Evolutionary conservation across 35 echinoderm and acorn worm genomes (phyloP), one percentile per base, ranked within the genome.

Genomic region (Ophioderma brevispina): DNA sequence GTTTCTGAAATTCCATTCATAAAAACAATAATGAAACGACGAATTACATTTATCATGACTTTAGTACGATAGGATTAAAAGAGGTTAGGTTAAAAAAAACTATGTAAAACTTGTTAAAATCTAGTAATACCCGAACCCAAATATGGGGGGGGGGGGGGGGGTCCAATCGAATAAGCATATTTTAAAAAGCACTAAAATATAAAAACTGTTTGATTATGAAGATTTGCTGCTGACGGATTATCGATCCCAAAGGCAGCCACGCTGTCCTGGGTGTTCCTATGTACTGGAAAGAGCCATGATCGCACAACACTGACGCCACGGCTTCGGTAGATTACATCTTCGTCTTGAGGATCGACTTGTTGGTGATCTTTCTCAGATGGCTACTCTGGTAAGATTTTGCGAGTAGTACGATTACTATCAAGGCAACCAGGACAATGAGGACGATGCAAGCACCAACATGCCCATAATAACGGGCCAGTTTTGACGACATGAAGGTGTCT

Each of bases 261-360:
- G 37, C 81, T 76, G 33, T 77, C 77, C 39, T 86, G 90, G 0
- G 90, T 91, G 75, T 63, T 64, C 28, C 23, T 38, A 37, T 91
- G 90, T 1, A 91, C 90, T 14, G 90, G 90, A 38, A 79, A 91
- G 76, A 91, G 52, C 90, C 90, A 91, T 35, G 90, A 91, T 31
- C 82, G 81, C 31, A 85, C 82, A 15, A 91, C 77, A 31, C 90
- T 77, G 75, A 91, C 82, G 75, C 55, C 77, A n/a, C 90, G 90
- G 34, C 82, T 86, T 8, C 90, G 82, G 82, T 85, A 91, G 40
- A 52, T 85, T 81, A 85, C 82, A 75, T 91, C 82, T 30, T 40
- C 82, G 23, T 91, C 40, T 11, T 80, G 46, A 21, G 32, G 37
- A 18, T 84, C 33, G 32, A 79, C 39, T 36, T 85, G 19, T 13